These are phyloP conservation scores for Habrosyne pyritoides DNA, from an alignment of 2,888 invertebrate genomes.

Conservation along the genomic window DNA sequence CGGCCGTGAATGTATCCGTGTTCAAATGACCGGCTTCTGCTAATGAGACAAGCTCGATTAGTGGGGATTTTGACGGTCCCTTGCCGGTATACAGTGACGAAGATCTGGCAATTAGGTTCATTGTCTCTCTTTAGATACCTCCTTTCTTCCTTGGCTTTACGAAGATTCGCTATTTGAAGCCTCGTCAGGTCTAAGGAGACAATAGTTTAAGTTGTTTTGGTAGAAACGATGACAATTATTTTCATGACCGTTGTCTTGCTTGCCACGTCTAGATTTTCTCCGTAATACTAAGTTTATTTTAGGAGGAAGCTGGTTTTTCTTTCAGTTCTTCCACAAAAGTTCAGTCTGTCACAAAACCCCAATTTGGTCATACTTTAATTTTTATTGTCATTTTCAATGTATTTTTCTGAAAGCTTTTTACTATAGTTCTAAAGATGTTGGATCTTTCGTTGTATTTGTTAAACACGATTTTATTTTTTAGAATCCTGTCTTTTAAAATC, in stretches of 20 bases:
- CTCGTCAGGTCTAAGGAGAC: background rate
- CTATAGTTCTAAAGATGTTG: too few relatives aligned
- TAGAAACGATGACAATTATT: too few relatives aligned
- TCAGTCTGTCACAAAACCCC: background rate
- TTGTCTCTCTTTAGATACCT: background rate
- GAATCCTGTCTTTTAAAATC: background rate
- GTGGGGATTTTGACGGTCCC: slow-evolving; percentile 39
- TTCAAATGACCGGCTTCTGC: slow-evolving; percentile 49
- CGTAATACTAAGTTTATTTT: too few relatives aligned
- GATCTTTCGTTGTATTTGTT: background rate
- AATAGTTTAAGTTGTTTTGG: too few relatives aligned
- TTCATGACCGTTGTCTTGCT: too few relatives aligned
- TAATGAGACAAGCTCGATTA: slow-evolving; percentile 58
- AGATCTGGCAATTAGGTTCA: slow-evolving; percentile 2
- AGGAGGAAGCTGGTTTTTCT: too few relatives aligned
- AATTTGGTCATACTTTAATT: too few relatives aligned
- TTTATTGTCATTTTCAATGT: background rate
- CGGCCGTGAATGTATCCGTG: slow-evolving; percentile 51
- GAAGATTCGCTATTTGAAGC: background rate
- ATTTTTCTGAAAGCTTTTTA: background rate
- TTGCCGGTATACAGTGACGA: slow-evolving; percentile 1
- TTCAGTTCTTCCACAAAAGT: too few relatives aligned
- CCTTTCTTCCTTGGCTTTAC: background rate
- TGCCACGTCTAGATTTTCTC: too few relatives aligned
- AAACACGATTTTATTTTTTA: background rate